Evolutionary conservation across 2,888 invertebrate species (phyloP), one percentile per base, ranked within the genome.

Genomic region (Zeuzera pyrina): DNA sequence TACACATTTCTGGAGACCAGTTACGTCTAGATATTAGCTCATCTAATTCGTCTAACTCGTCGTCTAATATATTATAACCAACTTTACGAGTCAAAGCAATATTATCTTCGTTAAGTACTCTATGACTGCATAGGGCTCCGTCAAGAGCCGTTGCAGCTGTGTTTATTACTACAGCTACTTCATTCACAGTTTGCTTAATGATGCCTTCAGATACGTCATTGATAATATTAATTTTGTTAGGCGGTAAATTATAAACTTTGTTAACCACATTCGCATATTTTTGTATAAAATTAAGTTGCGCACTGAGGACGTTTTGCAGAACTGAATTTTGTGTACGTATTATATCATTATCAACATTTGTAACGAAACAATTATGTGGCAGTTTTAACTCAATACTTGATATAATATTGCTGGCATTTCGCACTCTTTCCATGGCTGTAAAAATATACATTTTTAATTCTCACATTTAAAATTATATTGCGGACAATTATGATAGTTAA

Each of bases 371-470:
- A 28, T 56, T 42, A 14, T 45, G 32, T 19, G 48, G 39, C n/a
- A 64, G 29, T 15, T 44, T 42, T n/a, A 34, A 16, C 26, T 68
- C 59, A 31, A 68, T 39, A 15, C 54, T 45, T 3, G 38, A 33
- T 40, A 70, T 52, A 11, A 66, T 38, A 10, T 36, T 30, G n/a
- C 45, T 52, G 7, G 60, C 58, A 32, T 36, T 48, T 2, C 47
- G 51, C 12, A 67, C 39, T 44, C 47, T 57, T 31, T 52, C 44
- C 12, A 11, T n/a, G n/a, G 52, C 74, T 73, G 51, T 13, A 67
- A 67, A 31, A 31, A 32, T 16, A 16, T 12, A 16, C 7, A 15
- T n/a, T n/a, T n/a, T n/a, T n/a, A n/a, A n/a, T n/a, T n/a, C n/a
- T n/a, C n/a, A n/a, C n/a, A n/a, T n/a, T n/a, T 6, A 30, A 29